These are phyloP conservation scores for Leuciscus idus DNA, from an alignment of 2,113 vertebrate species.

Conservation along the genomic window DNA sequence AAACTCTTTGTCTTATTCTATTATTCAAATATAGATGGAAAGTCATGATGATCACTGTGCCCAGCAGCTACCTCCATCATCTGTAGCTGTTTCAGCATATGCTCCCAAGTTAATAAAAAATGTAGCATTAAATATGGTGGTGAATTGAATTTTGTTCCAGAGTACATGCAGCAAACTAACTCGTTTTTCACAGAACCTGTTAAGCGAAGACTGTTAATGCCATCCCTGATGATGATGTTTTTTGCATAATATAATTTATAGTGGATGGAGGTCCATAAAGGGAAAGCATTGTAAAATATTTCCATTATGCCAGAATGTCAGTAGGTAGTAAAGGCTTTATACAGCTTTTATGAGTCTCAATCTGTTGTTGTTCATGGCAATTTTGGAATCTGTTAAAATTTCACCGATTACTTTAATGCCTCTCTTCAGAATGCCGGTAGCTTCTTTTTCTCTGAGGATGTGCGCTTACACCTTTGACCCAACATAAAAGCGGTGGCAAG, in stretches of 20 bases:
- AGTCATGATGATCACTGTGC: slow-evolving; percentile 84
- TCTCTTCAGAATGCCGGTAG: slow-evolving; percentile 39
- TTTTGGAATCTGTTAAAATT: slow-evolving; percentile 71
- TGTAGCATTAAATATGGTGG: slow-evolving; percentile 90
- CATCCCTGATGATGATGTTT: slow-evolving; percentile 83
- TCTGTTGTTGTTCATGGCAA: slow-evolving; percentile 78
- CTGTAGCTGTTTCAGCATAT: slow-evolving; percentile 92
- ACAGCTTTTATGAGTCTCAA: slow-evolving; percentile 74
- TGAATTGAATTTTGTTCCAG: slow-evolving; percentile 93
- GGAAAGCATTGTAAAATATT: slow-evolving; percentile 81
- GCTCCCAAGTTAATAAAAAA: slow-evolving; percentile 94
- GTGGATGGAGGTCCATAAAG: slow-evolving; percentile 79
- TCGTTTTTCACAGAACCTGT: slow-evolving; percentile 79
- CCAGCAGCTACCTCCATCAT: slow-evolving; percentile 93
- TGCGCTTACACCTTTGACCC: slow-evolving; percentile 61
- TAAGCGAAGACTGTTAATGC: slow-evolving; percentile 90
- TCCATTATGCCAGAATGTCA: slow-evolving; percentile 84
- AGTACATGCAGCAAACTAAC: slow-evolving; percentile 84
- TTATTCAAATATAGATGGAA: slow-evolving; percentile 88
- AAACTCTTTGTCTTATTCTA: slow-evolving; percentile 83
- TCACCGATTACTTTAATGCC: slow-evolving; percentile 61
- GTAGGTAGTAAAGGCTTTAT: slow-evolving; percentile 81
- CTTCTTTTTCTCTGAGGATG: slow-evolving; percentile 11
- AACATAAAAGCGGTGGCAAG: slow-evolving; percentile 58
- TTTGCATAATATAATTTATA: slow-evolving; percentile 87